phyloP scores from a whole-genome alignment of 2,888 invertebrate genomes.

The Ophion slaviceki region DNA sequence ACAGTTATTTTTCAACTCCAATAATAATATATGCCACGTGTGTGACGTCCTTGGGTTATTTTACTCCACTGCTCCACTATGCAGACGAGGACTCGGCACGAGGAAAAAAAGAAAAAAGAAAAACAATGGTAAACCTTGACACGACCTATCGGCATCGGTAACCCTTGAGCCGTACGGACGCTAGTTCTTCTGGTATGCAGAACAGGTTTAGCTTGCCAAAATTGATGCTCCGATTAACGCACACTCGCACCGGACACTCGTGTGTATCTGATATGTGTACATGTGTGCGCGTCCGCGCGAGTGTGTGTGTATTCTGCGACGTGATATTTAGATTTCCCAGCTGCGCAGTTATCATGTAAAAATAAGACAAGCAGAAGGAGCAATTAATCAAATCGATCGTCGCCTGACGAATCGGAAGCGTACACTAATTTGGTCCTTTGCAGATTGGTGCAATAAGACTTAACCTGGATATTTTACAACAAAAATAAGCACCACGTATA shows the following conservation, averaged over 20 bases:
- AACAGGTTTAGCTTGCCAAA: slow-evolving; percentile 60
- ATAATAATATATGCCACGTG: slow-evolving; percentile 13
- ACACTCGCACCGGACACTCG: slow-evolving; percentile 41
- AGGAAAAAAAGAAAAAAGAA: slow-evolving; percentile 21
- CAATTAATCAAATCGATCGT: slow-evolving; percentile 5
- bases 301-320: slow-evolving; percentile 16
- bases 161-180: slow-evolving; percentile 42
- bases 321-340: slow-evolving; percentile 27
- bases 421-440: background rate
- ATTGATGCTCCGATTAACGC: slow-evolving; percentile 56
- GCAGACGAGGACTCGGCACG: slow-evolving; percentile 2
- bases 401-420: background rate
- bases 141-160: slow-evolving; percentile 52
- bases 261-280: slow-evolving; percentile 1
- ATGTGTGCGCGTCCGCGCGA: no score
- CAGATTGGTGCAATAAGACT: background rate
- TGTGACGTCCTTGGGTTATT: slow-evolving; percentile 15
- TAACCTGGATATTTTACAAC: no score
- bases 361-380: slow-evolving; percentile 24
- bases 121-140: slow-evolving; percentile 62
- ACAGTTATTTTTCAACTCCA: background rate
- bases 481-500: no score
- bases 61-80: background rate
- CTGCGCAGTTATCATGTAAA: slow-evolving; percentile 46
- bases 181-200: slow-evolving; percentile 59